Percentiles rank a stretch among this genome's conserved stretches.
Conservation (phyloP, 2,888 invertebrate genomes). For the Plebejus argus region DNA sequence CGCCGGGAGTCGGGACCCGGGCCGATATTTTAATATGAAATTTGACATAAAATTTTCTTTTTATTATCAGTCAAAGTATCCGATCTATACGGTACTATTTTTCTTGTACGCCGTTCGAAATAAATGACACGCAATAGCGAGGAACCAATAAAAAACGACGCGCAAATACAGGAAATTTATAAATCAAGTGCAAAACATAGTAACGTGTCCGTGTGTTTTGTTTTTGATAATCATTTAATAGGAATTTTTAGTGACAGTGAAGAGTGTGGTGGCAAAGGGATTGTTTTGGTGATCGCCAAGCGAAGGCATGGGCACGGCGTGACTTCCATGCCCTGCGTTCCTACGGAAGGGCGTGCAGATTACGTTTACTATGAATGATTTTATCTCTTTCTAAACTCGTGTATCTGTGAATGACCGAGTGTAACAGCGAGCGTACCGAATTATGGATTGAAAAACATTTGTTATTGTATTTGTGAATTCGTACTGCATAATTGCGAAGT, state of each 20-base stretch:
- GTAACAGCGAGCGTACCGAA: conserved; percentile 77
- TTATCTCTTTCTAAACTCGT: conserved; percentile 80
- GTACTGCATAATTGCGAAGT: conserved; percentile 58
- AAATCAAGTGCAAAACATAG: conserved; percentile 63
- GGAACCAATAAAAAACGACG: conserved; percentile 76
- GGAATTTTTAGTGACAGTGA: conserved; percentile 53
- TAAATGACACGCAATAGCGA: conserved; percentile 79
- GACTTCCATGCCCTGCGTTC: conserved; percentile 80
- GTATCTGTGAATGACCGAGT: conserved; percentile 80
- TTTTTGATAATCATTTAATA: conserved; percentile 52
- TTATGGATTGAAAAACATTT: conserved; percentile 77
- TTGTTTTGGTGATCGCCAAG: conserved; percentile 71
- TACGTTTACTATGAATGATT: conserved; percentile 81
- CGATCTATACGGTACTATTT: conserved; percentile 59
- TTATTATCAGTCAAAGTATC: conserved; percentile 42
- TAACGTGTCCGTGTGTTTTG: conserved; percentile 59
- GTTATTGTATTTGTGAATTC: conserved; percentile 75
- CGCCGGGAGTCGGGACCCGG: too few species aligned
- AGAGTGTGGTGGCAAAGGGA: conserved; percentile 54
- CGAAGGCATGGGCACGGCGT: conserved; percentile 74
- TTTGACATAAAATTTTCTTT: neutral
- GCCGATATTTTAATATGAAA: too few species aligned
- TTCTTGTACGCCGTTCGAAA: conserved; percentile 65
- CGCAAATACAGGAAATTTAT: conserved; percentile 72
- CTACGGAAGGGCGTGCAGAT: conserved; percentile 78